These are phyloP conservation scores for Boloria selene DNA, from an alignment of 2,888 invertebrate species.

Conservation along the genomic window DNA sequence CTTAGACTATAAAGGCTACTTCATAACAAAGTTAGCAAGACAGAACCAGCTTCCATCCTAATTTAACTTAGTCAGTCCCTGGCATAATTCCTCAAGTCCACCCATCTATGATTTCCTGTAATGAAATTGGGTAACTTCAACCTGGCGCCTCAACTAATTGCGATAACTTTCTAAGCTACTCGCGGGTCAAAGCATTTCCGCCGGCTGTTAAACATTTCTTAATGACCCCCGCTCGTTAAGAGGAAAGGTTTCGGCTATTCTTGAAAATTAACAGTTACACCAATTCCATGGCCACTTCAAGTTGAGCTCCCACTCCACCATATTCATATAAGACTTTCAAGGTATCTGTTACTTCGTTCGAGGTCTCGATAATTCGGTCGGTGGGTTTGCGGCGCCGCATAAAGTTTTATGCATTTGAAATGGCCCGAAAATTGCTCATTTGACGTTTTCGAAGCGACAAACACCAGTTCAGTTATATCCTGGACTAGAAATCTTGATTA, in stretches of 20 bases:
- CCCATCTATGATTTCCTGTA: slow-evolving; percentile 25
- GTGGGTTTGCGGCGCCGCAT: slow-evolving; percentile 59
- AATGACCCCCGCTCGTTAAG: slow-evolving; percentile 71
- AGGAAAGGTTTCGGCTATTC: slow-evolving; percentile 75
- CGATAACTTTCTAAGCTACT: slow-evolving; percentile 47
- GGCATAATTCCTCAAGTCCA: slow-evolving; percentile 10
- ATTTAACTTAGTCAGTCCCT: slow-evolving; percentile 11
- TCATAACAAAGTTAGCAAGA: slow-evolving; percentile 9
- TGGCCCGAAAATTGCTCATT: slow-evolving; percentile 73
- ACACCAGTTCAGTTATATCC: slow-evolving; percentile 49
- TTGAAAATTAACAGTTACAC: slow-evolving; percentile 72
- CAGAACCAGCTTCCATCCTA: slow-evolving; percentile 3
- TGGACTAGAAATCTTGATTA: slow-evolving; percentile 44
- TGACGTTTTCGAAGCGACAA: slow-evolving; percentile 62
- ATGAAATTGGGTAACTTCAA: slow-evolving; percentile 30
- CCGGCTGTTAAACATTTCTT: slow-evolving; percentile 66
- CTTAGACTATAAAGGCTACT: neutral
- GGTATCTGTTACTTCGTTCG: slow-evolving; percentile 20
- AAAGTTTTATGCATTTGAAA: slow-evolving; percentile 75
- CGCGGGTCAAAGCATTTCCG: slow-evolving; percentile 51
- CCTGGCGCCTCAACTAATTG: slow-evolving; percentile 49
- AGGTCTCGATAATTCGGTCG: slow-evolving; percentile 50
- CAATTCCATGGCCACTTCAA: slow-evolving; percentile 47
- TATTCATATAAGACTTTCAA: neutral
- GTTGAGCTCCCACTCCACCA: slow-evolving; percentile 43